Conservation (phyloP, 2,797 vertebrate genomes). For the Acanthurus tractus region DNA sequence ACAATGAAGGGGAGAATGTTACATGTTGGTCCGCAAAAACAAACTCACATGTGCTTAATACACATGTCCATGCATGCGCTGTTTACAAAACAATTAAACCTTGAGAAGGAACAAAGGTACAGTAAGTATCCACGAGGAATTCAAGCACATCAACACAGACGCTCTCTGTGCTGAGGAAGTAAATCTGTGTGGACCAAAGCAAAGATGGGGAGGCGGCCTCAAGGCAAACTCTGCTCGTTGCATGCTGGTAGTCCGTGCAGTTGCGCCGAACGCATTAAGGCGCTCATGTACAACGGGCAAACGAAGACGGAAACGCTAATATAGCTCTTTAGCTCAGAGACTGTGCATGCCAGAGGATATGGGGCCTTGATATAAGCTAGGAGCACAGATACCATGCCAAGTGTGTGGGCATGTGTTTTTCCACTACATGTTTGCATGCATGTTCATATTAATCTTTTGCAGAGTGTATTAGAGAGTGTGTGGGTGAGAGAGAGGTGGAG, state of each 20-base stretch:
- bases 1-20: conserved; percentile 2
- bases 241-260: conserved; percentile 20
- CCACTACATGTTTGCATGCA: conserved; percentile 18
- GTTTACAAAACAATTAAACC: conserved; percentile 21
- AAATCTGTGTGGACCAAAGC: conserved; percentile 28
- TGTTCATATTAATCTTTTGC: conserved; percentile 17
- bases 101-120: conserved; percentile 5
- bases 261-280: conserved; percentile 30
- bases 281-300: not conserved
- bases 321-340: conserved; percentile 39
- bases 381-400: conserved; percentile 25
- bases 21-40: conserved; percentile 2
- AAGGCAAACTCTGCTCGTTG: conserved; percentile 34
- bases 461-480: conserved; percentile 5
- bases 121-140: not conserved
- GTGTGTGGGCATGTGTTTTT: conserved; percentile 49
- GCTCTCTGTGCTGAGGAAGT: conserved; percentile 4
- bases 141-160: not conserved
- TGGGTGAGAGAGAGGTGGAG: conserved; percentile 52
- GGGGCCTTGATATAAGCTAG: not conserved
- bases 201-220: conserved; percentile 14
- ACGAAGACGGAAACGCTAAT: conserved; percentile 28
- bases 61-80: not conserved
- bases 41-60: conserved; percentile 2
- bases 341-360: conserved; percentile 18